These are phyloP conservation scores for Papilio protenor DNA, from an alignment of 2,888 invertebrate genomes.

Conservation along the genomic window DNA sequence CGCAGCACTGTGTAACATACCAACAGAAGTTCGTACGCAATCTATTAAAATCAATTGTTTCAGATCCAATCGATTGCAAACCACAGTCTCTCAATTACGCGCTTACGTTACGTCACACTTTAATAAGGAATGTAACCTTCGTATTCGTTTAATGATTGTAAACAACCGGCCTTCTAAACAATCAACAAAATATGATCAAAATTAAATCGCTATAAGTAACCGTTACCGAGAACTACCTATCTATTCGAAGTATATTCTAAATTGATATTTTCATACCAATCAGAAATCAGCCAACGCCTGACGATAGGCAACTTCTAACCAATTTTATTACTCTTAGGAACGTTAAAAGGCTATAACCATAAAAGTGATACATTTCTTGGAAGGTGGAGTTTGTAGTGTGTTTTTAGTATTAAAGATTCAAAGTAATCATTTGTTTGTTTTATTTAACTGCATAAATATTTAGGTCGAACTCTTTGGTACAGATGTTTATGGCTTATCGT, in stretches of 20 bases:
- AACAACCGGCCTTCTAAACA: not conserved
- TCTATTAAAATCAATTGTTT: conserved; percentile 64
- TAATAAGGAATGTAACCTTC: conserved; percentile 22
- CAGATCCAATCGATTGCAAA: conserved; percentile 56
- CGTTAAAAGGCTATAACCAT: conserved; percentile 17
- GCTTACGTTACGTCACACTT: conserved; percentile 27
- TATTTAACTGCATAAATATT: not conserved
- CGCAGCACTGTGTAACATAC: conserved; percentile 58
- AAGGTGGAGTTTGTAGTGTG: not conserved
- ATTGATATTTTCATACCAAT: too few species aligned
- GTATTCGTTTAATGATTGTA: not conserved
- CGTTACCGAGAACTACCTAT: too few species aligned
- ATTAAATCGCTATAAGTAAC: too few species aligned
- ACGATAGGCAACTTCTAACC: not conserved
- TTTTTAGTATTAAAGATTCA: not conserved
- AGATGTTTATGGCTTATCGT: too few species aligned
- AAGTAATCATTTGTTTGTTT: not conserved
- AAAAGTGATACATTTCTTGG: conserved; percentile 8
- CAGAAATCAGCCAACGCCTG: conserved; percentile 1
- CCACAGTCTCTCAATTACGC: conserved; percentile 44
- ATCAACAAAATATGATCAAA: too few species aligned
- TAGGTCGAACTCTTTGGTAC: too few species aligned
- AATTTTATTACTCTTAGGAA: conserved; percentile 11
- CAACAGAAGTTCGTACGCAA: conserved; percentile 59
- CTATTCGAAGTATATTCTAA: not conserved